Evolutionary conservation across 1,140 invertebrate species (phyloP).

Genomic region (Vollenhovia emeryi): DNA sequence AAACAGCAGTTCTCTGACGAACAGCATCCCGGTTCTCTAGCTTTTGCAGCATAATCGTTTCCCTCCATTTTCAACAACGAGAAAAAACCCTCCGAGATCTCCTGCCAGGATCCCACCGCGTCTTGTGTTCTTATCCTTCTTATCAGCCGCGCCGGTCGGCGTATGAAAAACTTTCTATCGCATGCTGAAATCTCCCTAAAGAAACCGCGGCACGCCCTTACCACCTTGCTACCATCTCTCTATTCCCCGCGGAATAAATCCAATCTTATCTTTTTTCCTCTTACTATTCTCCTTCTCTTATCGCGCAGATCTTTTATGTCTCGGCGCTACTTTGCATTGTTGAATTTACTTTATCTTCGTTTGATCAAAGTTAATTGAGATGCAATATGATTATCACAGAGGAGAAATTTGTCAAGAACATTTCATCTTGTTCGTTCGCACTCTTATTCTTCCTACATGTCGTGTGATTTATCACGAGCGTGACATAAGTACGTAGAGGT

Average conservation of each 20-base stretch:
- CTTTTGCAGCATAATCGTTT: slow-evolving; percentile 62
- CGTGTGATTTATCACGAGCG: background rate
- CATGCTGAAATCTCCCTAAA: slow-evolving; percentile 73
- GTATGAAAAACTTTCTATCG: slow-evolving; percentile 79
- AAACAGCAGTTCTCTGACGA: slow-evolving; percentile 26
- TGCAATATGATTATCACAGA: background rate
- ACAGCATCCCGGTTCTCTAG: background rate
- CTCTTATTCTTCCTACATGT: too few species aligned
- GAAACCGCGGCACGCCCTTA: slow-evolving; percentile 59
- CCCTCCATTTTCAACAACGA: slow-evolving; percentile 62
- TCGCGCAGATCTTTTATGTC: slow-evolving; percentile 47
- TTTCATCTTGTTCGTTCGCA: background rate
- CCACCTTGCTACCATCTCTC: slow-evolving; percentile 49
- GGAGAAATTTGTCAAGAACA: background rate
- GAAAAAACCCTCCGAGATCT: slow-evolving; percentile 60
- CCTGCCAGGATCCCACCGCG: slow-evolving; percentile 36
- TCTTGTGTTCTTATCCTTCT: slow-evolving; percentile 69
- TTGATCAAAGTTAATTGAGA: slow-evolving; percentile 27
- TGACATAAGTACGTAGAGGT: background rate
- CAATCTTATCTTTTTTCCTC: slow-evolving; percentile 45
- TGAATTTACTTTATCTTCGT: slow-evolving; percentile 4
- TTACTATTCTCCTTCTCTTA: slow-evolving; percentile 10
- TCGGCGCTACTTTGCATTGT: slow-evolving; percentile 24
- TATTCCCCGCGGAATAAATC: slow-evolving; percentile 59
- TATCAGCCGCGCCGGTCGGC: slow-evolving; percentile 70